phyloP scores from a whole-genome alignment of 2,797 vertebrate genomes.

The Dendrocincla fuliginosa region DNA sequence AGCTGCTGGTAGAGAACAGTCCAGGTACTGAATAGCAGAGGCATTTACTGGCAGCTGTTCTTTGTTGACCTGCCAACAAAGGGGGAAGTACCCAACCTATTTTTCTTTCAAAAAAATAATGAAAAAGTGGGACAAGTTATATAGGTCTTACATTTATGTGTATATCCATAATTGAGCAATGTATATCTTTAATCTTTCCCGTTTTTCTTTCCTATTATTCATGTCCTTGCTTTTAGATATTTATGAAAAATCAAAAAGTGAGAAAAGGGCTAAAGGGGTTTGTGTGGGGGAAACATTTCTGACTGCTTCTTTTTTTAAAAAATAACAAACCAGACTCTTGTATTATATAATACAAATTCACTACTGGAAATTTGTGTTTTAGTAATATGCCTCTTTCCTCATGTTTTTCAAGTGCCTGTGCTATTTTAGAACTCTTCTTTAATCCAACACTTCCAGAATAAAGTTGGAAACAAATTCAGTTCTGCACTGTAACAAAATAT shows the following conservation, averaged over 20 bases:
- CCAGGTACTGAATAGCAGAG: neutral
- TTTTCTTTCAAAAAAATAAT: neutral
- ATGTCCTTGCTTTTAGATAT: neutral
- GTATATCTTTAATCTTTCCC: neutral
- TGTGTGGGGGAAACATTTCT: neutral
- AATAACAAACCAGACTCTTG: neutral
- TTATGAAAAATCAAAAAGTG: neutral
- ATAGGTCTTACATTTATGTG: neutral
- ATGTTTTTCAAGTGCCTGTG: neutral
- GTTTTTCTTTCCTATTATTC: neutral
- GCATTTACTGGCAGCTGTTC: neutral
- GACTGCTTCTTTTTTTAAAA: neutral
- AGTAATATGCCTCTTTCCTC: neutral
- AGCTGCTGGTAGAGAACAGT: neutral
- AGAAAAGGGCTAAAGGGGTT: neutral
- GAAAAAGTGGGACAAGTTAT: neutral
- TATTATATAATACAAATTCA: neutral
- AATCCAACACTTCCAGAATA: neutral
- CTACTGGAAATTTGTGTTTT: neutral
- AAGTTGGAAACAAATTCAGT: neutral
- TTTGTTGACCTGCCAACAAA: neutral
- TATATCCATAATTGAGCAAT: neutral
- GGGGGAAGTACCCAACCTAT: neutral
- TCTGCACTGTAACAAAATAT: neutral
- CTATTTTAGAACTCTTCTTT: neutral